Percentiles rank a stretch among this genome's conserved stretches.
phyloP scores from a whole-genome alignment of 1,140 invertebrate species.

The Formica selysi region DNA sequence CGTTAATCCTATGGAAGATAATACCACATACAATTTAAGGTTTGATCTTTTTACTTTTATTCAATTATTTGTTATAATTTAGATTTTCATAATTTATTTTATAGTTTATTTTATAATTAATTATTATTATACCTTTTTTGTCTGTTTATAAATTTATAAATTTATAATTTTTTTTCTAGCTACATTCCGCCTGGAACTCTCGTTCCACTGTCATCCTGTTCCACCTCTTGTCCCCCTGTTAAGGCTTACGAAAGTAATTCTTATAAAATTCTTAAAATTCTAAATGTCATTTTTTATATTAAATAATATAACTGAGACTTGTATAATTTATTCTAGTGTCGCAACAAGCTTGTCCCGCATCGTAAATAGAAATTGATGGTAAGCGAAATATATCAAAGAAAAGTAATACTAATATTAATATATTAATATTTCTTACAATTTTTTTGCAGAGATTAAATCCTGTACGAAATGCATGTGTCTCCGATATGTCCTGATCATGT shows the following conservation, averaged over 20 bases:
- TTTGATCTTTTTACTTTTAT: slow-evolving; percentile 42
- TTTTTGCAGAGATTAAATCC: not conserved
- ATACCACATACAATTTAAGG: slow-evolving; percentile 83
- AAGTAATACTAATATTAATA: slow-evolving; percentile 1
- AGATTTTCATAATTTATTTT: slow-evolving; percentile 14
- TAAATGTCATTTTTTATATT: slow-evolving; percentile 15
- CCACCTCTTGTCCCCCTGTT: slow-evolving; percentile 30
- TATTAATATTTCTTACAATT: not conserved
- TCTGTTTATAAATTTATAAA: not conserved
- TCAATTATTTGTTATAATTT: not conserved
- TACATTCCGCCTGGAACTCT: slow-evolving; percentile 78
- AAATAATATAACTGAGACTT: not conserved
- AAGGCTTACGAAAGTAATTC: slow-evolving; percentile 62
- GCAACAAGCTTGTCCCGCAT: slow-evolving; percentile 47
- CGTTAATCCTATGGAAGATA: slow-evolving; percentile 76
- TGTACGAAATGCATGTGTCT: not conserved
- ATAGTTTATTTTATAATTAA: no score
- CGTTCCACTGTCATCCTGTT: slow-evolving; percentile 65
- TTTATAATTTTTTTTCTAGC: slow-evolving; percentile 55
- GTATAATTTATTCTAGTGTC: slow-evolving; percentile 44
- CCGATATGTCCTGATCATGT: slow-evolving; percentile 20
- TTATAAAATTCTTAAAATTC: slow-evolving; percentile 2
- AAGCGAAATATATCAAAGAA: slow-evolving; percentile 2
- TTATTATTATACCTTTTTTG: not conserved
- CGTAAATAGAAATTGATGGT: slow-evolving; percentile 1